Base-by-base conservation (phyloP, 2,888 invertebrate genomes). In the Hypomecis atomaria region DNA sequence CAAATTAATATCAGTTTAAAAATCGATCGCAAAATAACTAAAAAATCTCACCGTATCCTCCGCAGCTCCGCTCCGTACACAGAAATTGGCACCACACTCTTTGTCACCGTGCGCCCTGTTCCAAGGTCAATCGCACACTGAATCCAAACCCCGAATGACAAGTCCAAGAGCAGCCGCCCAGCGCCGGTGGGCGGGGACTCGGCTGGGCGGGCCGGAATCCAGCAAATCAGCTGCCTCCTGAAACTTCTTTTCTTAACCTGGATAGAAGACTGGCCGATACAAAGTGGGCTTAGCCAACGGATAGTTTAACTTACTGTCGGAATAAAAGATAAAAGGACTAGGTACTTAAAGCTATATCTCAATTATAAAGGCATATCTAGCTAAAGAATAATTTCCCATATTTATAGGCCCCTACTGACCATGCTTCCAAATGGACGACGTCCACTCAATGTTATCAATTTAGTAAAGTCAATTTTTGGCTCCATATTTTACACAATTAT, bases 221-320 rank as follows among this genome's bases (percentile, higher is more conserved):
- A 77, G 78, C 91, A 90, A 92, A 91, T 92, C 89, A 87, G 85
- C 78, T 77, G 71, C 78, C 76, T 77, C 80, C 74, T 67, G 68
- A 65, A 67, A 79, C 74, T 87, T 87, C 86, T 89, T 90, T 90
- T 88, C 87, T 85, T 86, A 72, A 67, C 74, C 74, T 78, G 79
- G 87, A 81, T 75, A 83, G 81, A 79, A 76, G 82, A 89, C 80
- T 90, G 89, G 89, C 49, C 49, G 36, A 33, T 8, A 42, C 23
- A 40, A 59, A 59, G 64, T 59, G 64, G 64, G 64, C 50, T 56
- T 49, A 64, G 49, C 60, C 34, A 13, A 4, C 10, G 11, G 34
- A 53, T 49, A 64, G 50, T 52, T 48, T 40, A 38, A 59, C 53
- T 59, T 50, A 9, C 13, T 49, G 5, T 48, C 34, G 40, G 37